Base-by-base conservation (phyloP, 2,113 vertebrate genomes). In the Regulus satrapa region DNA sequence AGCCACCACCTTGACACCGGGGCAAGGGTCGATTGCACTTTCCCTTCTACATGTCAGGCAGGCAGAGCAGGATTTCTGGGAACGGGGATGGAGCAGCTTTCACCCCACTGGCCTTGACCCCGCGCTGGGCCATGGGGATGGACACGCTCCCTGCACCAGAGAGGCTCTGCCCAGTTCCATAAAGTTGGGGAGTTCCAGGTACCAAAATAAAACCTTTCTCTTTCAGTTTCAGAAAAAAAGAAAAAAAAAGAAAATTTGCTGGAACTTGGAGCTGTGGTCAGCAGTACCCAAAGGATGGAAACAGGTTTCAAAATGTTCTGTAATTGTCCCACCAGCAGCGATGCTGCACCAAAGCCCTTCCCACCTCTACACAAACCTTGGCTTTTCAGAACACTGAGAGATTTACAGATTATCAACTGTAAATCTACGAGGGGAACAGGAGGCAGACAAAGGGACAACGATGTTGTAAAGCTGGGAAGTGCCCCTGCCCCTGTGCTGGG, bases 131-230 rank as follows among this genome's bases (percentile, higher is more conserved):
- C 18, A 5, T 1, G n/a, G 41, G 38, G 19, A 7, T 4, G 5
- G 23, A 12, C 2, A 0, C 0, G 4, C 11, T 2, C 32, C 45
- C 16, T 0, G 8, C 11, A 3, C 31, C 5, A 10, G 2, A 51
- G 45, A 19, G 46, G 43, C 51, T 78, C 46, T 34, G 63, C 29
- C 24, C 5, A 9, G 10, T 6, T 26, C 45, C 62, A 40, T 23
- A 1, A 58, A 48, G 23, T 0, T 0, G 0, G 45, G 45, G 18
- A 52, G 51, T 32, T 48, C 43, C 69, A 31, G 29, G 9, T 8
- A 18, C 17, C n/a, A 7, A 28, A 18, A n/a, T 8, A 45, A 85
- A 71, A 7, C 18, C 5, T 56, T 83, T 56, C 31, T 4, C 32
- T 69, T 80, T 38, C 21, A 21, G 59, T 56, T 91, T 76, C 64